phyloP scores from a whole-genome alignment of 2,113 vertebrate genomes.

The Chelonoidis abingdonii region DNA sequence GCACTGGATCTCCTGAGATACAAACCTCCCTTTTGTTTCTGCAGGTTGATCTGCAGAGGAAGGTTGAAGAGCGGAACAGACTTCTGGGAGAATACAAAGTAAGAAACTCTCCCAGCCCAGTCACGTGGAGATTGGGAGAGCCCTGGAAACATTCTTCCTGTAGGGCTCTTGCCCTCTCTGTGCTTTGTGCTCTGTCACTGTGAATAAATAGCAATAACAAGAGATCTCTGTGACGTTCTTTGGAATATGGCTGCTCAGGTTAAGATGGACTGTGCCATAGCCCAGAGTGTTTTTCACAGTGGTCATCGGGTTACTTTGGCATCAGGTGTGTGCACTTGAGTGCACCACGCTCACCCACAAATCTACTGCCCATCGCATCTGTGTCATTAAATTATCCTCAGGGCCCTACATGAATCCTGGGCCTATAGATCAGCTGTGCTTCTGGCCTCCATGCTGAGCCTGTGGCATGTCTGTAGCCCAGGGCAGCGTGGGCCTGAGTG shows the following conservation, averaged over 20 bases:
- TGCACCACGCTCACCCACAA: background rate
- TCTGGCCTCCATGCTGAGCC: background rate
- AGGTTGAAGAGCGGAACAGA: slow-evolving; percentile 91
- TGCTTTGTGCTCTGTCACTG: background rate
- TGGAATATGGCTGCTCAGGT: background rate
- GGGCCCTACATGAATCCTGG: background rate
- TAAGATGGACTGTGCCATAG: background rate
- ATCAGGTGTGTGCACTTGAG: background rate
- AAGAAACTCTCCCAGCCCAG: slow-evolving; percentile 2
- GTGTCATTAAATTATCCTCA: background rate
- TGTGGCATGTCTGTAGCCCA: background rate
- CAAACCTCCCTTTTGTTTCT: background rate
- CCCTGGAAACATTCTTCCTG: background rate
- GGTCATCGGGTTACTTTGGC: fast-evolving
- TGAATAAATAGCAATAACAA: background rate
- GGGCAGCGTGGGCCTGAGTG: background rate
- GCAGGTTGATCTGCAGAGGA: slow-evolving; percentile 93
- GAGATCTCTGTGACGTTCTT: background rate
- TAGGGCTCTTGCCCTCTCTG: background rate
- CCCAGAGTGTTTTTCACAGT: background rate
- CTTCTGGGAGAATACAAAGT: slow-evolving; percentile 92
- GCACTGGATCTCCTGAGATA: background rate
- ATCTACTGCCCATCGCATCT: background rate
- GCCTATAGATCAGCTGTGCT: background rate
- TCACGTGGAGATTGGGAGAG: background rate